phyloP scores from a whole-genome alignment of 1,140 invertebrate genomes.

The Pseudomyrmex sp. region DNA sequence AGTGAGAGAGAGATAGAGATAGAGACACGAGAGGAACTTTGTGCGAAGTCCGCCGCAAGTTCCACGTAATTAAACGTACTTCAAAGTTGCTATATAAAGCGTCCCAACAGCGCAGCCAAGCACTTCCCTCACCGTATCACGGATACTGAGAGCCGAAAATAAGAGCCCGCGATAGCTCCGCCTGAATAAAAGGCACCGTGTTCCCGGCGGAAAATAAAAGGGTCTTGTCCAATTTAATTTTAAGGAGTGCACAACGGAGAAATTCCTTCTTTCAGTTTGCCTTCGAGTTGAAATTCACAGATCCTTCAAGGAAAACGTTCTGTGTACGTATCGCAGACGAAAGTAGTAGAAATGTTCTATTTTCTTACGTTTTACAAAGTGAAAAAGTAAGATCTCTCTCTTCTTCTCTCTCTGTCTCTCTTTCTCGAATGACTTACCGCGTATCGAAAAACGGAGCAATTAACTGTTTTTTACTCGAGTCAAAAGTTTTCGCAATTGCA shows the following conservation, averaged over 20 bases:
- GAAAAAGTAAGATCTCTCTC: constrained; percentile 13
- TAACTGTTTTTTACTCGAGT: neutral
- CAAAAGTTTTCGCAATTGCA: neutral
- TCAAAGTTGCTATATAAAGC: neutral
- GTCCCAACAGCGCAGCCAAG: neutral
- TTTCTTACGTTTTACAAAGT: constrained; percentile 1
- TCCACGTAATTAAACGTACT: constrained; percentile 40
- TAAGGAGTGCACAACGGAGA: constrained; percentile 29
- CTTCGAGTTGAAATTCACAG: constrained; percentile 29
- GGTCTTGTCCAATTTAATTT: constrained; percentile 32
- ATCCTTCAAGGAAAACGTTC: neutral
- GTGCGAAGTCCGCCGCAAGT: constrained; percentile 7
- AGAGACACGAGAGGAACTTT: constrained; percentile 20
- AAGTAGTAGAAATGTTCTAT: constrained; percentile 23
- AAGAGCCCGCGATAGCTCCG: neutral
- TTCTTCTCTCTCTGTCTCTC: neutral
- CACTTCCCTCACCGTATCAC: neutral
- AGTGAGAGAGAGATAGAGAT: no score
- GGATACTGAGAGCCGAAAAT: constrained; percentile 19
- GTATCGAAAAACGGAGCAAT: neutral
- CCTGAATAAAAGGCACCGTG: neutral
- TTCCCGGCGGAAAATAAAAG: constrained; percentile 19
- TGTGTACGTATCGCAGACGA: neutral
- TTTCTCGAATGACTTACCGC: neutral
- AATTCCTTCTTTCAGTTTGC: neutral